Base-by-base conservation (phyloP, 2,797 vertebrate genomes). In the Rousettus madagascariensis region DNA sequence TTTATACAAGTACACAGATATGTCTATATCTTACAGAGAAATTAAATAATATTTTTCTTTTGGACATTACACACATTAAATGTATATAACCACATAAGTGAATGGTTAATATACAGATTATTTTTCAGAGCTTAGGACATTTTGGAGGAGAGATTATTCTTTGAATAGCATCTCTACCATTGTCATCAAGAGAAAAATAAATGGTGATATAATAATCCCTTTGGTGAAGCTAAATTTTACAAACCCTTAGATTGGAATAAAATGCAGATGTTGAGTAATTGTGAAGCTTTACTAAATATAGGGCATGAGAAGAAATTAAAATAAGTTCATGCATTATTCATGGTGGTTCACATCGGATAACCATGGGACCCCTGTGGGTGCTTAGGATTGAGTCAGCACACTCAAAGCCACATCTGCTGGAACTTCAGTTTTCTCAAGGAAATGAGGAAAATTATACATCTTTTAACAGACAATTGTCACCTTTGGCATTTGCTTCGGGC, bases 181-280 rank as follows among this genome's bases (percentile, higher is more conserved):
- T 88, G n/a, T 77, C 57, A 86, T 77, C 66, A 82, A 86, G 55
- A 95, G 68, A 93, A 92, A 96, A 96, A 90, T 80, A 80, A 88
- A 59, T 88, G 59, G 82, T 69, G 53, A 71, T 24, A 71, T 69
- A 87, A 92, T 51, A 85, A 91, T 80, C 43, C 59, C 57, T 93
- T 86, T 72, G 51, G 77, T 36, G 30, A 86, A 77, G 78, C 61
- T 85, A 91, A 84, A 80, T 87, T 96, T 93, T 88, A 87, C 72
- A 95, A 84, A 77, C 46, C 46, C 66, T 88, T 49, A n/a, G 36
- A 86, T 36, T 53, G 55, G 94, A 86, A 86, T 78, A 63, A 90
- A 94, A 87, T 55, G 36, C 77, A 94, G 83, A 94, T 91, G 94
- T 88, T 80, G 53, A 83, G 46, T 77, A 94, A 90, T 59, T 88